Conservation (phyloP, 1,140 invertebrate genomes). For the Drosophila gunungcola region DNA sequence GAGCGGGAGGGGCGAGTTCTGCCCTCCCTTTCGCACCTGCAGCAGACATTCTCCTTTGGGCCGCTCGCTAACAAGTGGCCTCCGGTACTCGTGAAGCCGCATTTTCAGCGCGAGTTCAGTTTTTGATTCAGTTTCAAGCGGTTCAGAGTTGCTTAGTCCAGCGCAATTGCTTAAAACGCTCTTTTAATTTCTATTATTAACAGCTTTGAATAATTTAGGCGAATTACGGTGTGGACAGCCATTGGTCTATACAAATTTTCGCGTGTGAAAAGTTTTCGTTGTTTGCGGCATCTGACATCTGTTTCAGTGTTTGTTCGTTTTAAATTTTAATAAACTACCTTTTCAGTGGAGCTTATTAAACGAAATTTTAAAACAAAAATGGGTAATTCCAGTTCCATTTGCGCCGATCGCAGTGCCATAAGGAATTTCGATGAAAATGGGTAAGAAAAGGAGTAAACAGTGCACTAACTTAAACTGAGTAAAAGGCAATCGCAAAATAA, state of each 20-base stretch:
- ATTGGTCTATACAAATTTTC: background rate
- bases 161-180: conserved; percentile 11
- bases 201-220: conserved; percentile 18
- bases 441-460: conserved; percentile 49
- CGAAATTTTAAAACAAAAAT: conserved; percentile 37
- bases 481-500: background rate
- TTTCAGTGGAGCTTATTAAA: conserved; percentile 5
- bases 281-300: conserved; percentile 2
- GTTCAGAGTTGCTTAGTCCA: conserved; percentile 39
- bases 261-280: conserved; percentile 19
- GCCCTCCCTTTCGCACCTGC: conserved; percentile 24
- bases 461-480: background rate
- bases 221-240: background rate
- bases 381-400: conserved; percentile 82
- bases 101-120: conserved; percentile 51
- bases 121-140: conserved; percentile 68
- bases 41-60: conserved; percentile 56
- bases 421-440: conserved; percentile 73
- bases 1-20: conserved; percentile 1
- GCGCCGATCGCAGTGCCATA: conserved; percentile 73
- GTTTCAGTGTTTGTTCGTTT: background rate
- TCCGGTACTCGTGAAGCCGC: conserved; percentile 21
- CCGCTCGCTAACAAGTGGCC: conserved; percentile 72
- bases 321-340: background rate
- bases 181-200: conserved; percentile 29